phyloP scores from a whole-genome alignment of 2,113 vertebrate genomes.

The Phalacrocorax carbo region DNA sequence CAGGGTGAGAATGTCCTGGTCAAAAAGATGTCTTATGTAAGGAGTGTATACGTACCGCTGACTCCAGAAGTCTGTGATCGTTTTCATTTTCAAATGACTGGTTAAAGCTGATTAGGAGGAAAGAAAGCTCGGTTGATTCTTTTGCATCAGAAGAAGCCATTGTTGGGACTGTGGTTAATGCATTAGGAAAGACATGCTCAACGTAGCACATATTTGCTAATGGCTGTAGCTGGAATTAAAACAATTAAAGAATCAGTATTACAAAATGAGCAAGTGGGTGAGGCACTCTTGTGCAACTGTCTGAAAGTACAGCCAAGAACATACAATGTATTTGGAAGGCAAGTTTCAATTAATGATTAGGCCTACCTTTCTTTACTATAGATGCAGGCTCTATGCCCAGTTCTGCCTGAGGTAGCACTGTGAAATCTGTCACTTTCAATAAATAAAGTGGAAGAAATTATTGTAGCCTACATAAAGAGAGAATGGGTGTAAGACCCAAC shows the following conservation, averaged over 20 bases:
- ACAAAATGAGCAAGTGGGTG: not conserved
- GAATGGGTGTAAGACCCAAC: not conserved
- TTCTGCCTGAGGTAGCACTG: not conserved
- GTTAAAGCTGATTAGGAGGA: not conserved
- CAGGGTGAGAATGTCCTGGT: not conserved
- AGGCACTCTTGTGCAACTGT: not conserved
- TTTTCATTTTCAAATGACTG: constrained; percentile 8
- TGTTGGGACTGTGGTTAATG: not conserved
- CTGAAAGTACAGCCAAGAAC: not conserved
- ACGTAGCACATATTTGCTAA: not conserved
- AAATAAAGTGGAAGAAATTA: not conserved
- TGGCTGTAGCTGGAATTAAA: not conserved
- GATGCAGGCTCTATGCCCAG: not conserved
- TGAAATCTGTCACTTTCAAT: not conserved
- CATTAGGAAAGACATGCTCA: not conserved
- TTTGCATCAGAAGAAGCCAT: not conserved
- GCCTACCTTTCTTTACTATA: not conserved
- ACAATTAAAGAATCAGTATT: not conserved
- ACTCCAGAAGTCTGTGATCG: not conserved
- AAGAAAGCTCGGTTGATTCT: not conserved
- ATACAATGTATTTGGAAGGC: not conserved
- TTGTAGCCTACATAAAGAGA: not conserved
- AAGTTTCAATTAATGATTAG: not conserved
- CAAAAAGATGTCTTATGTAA: not conserved
- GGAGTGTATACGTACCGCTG: not conserved